Base-by-base conservation (phyloP, 2,888 invertebrate genomes). In the Choreutis nemorana region DNA sequence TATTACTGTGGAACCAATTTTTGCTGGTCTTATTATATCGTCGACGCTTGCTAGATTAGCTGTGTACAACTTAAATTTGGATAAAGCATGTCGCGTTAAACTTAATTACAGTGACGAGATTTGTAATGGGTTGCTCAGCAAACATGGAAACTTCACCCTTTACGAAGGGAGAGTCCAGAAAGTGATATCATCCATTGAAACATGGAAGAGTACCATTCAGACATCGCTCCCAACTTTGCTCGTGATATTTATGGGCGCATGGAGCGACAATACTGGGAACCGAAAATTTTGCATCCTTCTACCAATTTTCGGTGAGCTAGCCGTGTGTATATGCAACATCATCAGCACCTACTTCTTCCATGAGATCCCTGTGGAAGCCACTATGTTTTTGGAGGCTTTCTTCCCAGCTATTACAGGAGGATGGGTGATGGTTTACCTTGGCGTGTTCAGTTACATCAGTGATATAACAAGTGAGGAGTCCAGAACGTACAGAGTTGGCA, bases 1-100 rank as follows among this genome's bases (percentile, higher is more conserved):
- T 50, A 84, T 87, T 37, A 85, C 87, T 2, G 87, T 89, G 1
- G 88, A 88, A 46, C 88, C 88, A 0, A 84, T 88, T 67, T 56
- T 89, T 24, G 87, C 87, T 1, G 86, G 86, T 26, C 81, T 87
- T 42, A 83, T 88, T 2, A 80, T 86, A 55, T 83, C 86, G 12
- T 79, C 83, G 18, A 82, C 82, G 45, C 46, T 84, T 14, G 85
- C 90, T 1, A 84, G 85, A 38, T 53, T 91, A 35, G 90, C 90
- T 3, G 85, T 71, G 21, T 72, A 75, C 34, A 77, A 77, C 40
- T 41, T 77, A 2, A 77, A 77, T 44, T 46, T 77, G 37, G 75
- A 75, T 26, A 75, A 77, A 51, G 57, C 72, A 1, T 75, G 75
- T 29, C 45, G 73, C 13, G 61, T 73, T 0, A 75, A 70, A 37